phyloP scores from a whole-genome alignment of 2,797 vertebrate species.

The Philypnodon macrostomus region DNA sequence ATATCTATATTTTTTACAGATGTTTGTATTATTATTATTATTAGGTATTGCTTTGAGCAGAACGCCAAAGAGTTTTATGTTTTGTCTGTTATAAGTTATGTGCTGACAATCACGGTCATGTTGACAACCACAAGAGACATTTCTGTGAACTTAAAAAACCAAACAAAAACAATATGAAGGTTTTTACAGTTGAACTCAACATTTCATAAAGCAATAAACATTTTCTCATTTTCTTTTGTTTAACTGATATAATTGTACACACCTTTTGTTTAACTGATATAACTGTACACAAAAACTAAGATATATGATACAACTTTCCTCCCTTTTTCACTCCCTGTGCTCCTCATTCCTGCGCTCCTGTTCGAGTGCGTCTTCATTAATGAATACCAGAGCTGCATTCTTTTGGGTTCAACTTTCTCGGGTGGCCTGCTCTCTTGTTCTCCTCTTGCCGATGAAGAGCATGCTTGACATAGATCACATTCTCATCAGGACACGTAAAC shows the following conservation, averaged over 20 bases:
- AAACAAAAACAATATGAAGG: constrained; percentile 77
- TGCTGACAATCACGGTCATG: constrained; percentile 85
- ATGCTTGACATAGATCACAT: constrained; percentile 68
- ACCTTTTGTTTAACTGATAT: no score
- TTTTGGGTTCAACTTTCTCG: constrained; percentile 71
- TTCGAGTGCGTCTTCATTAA: constrained; percentile 66
- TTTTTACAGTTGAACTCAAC: constrained; percentile 77
- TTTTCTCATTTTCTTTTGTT: no score
- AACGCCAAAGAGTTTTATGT: constrained; percentile 89
- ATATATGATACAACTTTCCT: no score
- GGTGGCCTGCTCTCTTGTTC: constrained; percentile 68
- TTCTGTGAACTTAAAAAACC: constrained; percentile 74
- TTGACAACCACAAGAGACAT: constrained; percentile 73
- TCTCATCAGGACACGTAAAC: constrained; percentile 63
- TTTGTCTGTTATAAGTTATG: constrained; percentile 83
- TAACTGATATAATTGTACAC: no score
- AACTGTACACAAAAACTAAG: no score
- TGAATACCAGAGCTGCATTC: constrained; percentile 69
- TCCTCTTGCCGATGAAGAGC: constrained; percentile 54
- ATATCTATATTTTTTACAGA: constrained; percentile 93
- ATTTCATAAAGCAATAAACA: constrained; percentile 83
- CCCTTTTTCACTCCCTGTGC: constrained; percentile 25
- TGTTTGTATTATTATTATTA: constrained; percentile 86
- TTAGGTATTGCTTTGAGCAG: constrained; percentile 70
- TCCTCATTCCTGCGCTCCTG: constrained; percentile 38